A percentile compares a stretch with the other conserved stretches of the same genome.
Evolutionary conservation across 2,797 vertebrate genomes (phyloP).

Genomic region (Hydrocynus forskahlii): DNA sequence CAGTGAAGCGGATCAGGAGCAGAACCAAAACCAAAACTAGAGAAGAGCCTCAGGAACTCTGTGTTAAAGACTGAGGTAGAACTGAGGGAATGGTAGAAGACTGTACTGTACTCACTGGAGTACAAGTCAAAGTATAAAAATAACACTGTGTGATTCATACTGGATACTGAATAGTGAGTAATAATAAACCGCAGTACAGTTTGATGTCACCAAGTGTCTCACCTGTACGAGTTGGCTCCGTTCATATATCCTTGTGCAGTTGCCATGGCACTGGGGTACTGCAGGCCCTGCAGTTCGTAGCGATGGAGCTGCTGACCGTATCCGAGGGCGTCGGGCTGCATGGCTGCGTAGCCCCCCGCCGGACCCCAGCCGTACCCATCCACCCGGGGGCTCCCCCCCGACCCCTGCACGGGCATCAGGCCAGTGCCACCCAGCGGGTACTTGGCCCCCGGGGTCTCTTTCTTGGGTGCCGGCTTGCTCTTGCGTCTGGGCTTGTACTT

Average conservation of each 20-base stretch:
- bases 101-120: too few relatives aligned
- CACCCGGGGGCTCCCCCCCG: slow-evolving; percentile 75
- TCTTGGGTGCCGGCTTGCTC: slow-evolving; percentile 75
- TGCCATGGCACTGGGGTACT: slow-evolving; percentile 67
- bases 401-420: slow-evolving; percentile 65
- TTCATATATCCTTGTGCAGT: slow-evolving; percentile 78
- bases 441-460: slow-evolving; percentile 69
- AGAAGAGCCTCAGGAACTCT: too few relatives aligned
- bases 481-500: slow-evolving; percentile 89
- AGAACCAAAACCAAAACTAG: too few relatives aligned
- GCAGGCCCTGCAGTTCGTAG: slow-evolving; percentile 78
- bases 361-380: slow-evolving; percentile 82
- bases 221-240: slow-evolving; percentile 80
- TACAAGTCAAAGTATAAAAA: too few relatives aligned
- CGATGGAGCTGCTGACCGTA: slow-evolving; percentile 82
- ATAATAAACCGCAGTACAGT: too few relatives aligned
- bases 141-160: too few relatives aligned
- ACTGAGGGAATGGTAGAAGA: too few relatives aligned
- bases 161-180: too few relatives aligned
- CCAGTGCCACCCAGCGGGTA: slow-evolving; percentile 69
- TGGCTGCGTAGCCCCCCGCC: slow-evolving; percentile 73
- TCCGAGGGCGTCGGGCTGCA: slow-evolving; percentile 79
- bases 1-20: too few relatives aligned
- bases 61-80: too few relatives aligned
- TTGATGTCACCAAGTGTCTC: slow-evolving; percentile 32